Conservation (phyloP, 2,888 invertebrate genomes). For the Folsomia candida region DNA sequence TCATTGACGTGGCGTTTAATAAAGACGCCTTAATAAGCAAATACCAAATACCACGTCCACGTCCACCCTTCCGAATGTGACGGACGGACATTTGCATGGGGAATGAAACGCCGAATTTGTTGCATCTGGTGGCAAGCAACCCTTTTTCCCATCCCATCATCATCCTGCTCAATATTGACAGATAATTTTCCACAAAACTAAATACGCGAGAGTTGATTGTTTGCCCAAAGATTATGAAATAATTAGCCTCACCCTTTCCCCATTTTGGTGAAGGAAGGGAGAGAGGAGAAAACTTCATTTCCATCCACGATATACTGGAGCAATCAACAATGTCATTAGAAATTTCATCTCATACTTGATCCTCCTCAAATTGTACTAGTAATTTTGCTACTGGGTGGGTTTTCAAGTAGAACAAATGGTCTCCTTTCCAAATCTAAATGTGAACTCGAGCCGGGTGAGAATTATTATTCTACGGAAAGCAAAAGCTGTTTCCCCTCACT, state of each 20-base stretch:
- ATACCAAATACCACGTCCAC: no score
- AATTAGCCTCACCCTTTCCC: constrained; percentile 14
- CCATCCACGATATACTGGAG: not conserved
- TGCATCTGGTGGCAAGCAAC: no score
- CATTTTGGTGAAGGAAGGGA: not conserved
- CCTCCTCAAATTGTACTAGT: not conserved
- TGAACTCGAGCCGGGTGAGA: no score
- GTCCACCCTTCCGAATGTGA: no score
- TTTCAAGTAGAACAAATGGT: constrained; percentile 4
- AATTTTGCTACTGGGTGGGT: not conserved
- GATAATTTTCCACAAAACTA: constrained; percentile 5
- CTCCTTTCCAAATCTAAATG: no score
- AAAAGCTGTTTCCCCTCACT: no score
- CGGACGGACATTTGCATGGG: no score
- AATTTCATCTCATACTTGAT: not conserved
- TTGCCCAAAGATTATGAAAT: constrained; percentile 12
- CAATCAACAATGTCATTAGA: constrained; percentile 6
- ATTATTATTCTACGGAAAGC: not conserved
- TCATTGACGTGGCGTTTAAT: no score
- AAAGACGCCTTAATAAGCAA: no score
- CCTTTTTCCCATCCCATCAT: no score
- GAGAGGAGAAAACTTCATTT: not conserved
- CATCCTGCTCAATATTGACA: constrained; percentile 6
- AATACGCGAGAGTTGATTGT: constrained; percentile 5
- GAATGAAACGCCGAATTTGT: no score